Base-by-base conservation (phyloP, 2,113 vertebrate species). In the Tylochromis polylepis region DNA sequence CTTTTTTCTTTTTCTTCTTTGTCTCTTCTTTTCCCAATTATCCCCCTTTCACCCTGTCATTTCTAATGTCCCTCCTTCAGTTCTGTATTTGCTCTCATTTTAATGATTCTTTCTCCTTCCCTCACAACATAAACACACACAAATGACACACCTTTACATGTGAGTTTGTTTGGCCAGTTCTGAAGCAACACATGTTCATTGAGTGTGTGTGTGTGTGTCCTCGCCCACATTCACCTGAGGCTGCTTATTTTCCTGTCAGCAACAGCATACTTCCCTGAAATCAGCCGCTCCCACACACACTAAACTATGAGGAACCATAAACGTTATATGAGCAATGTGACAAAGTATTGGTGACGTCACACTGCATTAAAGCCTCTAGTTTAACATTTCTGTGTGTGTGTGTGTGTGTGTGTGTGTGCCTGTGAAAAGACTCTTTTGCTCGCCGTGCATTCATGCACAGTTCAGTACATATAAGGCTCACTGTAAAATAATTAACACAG, bases 161-260 rank as follows among this genome's bases (percentile, higher is more conserved):
- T 1, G 80, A 56, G 79, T 81, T 43, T 84, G 58, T 78, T 65
- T 79, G 16, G 46, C 46, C 11, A 46, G 41, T 18, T 53, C 20
- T 53, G 43, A 20, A 27, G 9, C 18, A 22, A 11, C 4, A 15
- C 43, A 67, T 4, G 6, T 16, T 51, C 22, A 49, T 81, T 80
- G 14, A 36, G 41, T 43, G 4, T 43, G 75, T 70, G 55, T 58
- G 57, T 31, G 27, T 62, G 34, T 38, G 70, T 87, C 72, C 67
- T 86, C 72, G 10, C 90, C 92, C n/a, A 86, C 27, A 4, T 46
- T 89, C 56, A 90, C 91, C 91, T 90, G 58, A 85, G 89, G 87
- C 83, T 46, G n/a, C 70, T 34, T 53, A 82, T 89, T 85, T 88
- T 56, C 65, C 79, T 81, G 82, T 86, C 81, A 88, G 81, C 20